Conservation (phyloP, 2,797 vertebrate species). For the Microctenopoma stevenorrisi region DNA sequence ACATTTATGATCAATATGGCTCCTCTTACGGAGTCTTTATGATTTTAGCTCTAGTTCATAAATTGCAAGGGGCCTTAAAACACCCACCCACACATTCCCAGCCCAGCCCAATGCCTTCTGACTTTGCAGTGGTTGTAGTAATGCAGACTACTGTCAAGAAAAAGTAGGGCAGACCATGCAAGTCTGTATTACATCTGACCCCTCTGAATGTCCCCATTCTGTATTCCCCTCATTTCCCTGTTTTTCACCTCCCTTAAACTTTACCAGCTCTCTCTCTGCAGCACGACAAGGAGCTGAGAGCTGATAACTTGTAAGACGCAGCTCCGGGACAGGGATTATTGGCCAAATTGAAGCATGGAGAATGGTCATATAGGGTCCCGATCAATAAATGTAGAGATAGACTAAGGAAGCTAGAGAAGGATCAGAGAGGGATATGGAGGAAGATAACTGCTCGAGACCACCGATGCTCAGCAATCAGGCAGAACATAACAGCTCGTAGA, state of each 20-base stretch:
- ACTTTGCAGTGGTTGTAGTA: conserved; percentile 32
- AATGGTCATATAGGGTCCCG: conserved; percentile 68
- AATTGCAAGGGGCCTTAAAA: conserved; percentile 15
- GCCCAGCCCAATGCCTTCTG: background rate
- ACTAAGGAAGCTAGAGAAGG: conserved; percentile 73
- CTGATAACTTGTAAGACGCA: conserved; percentile 52
- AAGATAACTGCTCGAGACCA: conserved; percentile 80
- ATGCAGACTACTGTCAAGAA: conserved; percentile 42
- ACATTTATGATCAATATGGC: conserved; percentile 6
- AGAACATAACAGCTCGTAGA: conserved; percentile 86
- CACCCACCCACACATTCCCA: background rate
- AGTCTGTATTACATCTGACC: conserved; percentile 55
- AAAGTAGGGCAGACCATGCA: conserved; percentile 61
- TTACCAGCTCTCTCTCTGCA: conserved; percentile 22
- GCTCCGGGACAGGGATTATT: conserved; percentile 67
- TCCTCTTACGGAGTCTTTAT: background rate
- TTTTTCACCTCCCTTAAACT: conserved; percentile 40
- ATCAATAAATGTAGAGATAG: conserved; percentile 79
- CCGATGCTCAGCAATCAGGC: conserved; percentile 81
- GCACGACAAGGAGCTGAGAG: conserved; percentile 38
- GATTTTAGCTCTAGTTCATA: conserved; percentile 3
- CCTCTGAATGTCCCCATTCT: conserved; percentile 67
- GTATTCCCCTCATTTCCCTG: conserved; percentile 48
- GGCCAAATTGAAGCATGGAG: conserved; percentile 73
- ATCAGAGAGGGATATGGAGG: conserved; percentile 79